These are phyloP conservation scores for Pedionomus torquatus DNA, from an alignment of 2,113 vertebrate genomes.

Conservation along the genomic window DNA sequence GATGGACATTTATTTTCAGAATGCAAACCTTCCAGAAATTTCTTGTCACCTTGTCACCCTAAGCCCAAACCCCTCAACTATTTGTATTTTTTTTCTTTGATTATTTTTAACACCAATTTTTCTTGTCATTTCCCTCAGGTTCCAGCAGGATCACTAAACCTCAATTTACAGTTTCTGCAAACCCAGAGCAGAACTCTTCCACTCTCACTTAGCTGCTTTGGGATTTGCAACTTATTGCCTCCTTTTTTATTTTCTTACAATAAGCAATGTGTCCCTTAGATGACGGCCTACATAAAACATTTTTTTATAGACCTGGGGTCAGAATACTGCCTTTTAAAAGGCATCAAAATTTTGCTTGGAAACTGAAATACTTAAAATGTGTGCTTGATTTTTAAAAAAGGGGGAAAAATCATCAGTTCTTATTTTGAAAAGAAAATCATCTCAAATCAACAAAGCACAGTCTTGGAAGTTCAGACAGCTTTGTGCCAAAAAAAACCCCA, in stretches of 20 bases:
- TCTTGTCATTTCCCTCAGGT: conserved; percentile 59
- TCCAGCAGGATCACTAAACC: conserved; percentile 69
- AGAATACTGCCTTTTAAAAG: conserved; percentile 42
- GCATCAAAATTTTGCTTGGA: conserved; percentile 51
- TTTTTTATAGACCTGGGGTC: conserved; percentile 59
- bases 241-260: conserved; percentile 71
- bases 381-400: neutral
- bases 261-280: conserved; percentile 62
- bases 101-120: conserved; percentile 68
- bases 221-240: conserved; percentile 77
- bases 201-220: conserved; percentile 73
- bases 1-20: neutral
- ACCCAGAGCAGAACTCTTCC: conserved; percentile 57
- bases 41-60: neutral
- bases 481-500: neutral
- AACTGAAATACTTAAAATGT: neutral
- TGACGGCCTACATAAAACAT: conserved; percentile 61
- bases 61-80: neutral
- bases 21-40: neutral
- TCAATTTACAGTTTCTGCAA: conserved; percentile 75
- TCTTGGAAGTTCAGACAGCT: neutral
- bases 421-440: neutral
- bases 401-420: neutral
- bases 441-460: neutral
- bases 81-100: conserved; percentile 21